Conservation (phyloP, 2,797 vertebrate genomes). For the Oreochromis mossambicus region DNA sequence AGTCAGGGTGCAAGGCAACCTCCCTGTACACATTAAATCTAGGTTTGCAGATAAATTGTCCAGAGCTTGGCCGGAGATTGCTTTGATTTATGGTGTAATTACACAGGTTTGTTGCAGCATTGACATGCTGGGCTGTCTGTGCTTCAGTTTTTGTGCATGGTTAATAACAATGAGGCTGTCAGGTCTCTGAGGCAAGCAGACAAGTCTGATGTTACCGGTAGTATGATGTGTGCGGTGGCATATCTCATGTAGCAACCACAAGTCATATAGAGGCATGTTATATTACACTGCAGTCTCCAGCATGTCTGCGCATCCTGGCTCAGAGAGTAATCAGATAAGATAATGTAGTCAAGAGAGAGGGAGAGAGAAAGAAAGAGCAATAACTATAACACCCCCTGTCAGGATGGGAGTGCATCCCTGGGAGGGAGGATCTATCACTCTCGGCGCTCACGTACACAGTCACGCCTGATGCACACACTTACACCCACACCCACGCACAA, state of each 20-base stretch:
- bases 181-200: conserved; percentile 56
- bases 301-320: conserved; percentile 66
- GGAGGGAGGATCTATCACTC: conserved; percentile 47
- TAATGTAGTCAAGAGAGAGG: conserved; percentile 66
- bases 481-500: conserved; percentile 22
- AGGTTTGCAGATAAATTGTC: conserved; percentile 57
- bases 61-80: conserved; percentile 54
- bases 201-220: conserved; percentile 65
- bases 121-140: conserved; percentile 48
- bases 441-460: conserved; percentile 23
- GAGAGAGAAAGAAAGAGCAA: conserved; percentile 21
- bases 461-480: conserved; percentile 30
- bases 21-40: conserved; percentile 56
- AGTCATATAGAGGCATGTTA: conserved; percentile 72
- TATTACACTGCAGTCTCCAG: conserved; percentile 77
- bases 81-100: conserved; percentile 67
- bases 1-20: conserved; percentile 47
- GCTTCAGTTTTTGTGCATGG: conserved; percentile 40
- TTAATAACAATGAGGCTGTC: conserved; percentile 69
- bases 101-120: conserved; percentile 47
- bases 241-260: conserved; percentile 77
- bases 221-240: conserved; percentile 67
- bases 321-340: conserved; percentile 76
- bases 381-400: conserved; percentile 55
- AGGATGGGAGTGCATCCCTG: conserved; percentile 54